Conservation (phyloP, 2,113 vertebrate species). For the Elephas maximus region DNA sequence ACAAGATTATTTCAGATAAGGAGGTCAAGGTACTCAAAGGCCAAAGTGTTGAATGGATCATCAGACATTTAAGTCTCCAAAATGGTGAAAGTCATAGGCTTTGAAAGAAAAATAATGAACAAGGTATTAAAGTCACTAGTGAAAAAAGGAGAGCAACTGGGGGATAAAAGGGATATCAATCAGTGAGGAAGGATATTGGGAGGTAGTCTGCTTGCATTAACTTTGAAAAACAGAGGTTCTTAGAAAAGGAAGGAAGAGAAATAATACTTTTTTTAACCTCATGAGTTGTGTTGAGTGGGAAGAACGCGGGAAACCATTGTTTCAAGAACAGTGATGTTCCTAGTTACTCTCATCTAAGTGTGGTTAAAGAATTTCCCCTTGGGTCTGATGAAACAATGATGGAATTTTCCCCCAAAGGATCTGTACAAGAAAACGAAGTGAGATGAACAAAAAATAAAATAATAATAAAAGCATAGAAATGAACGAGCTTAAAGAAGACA, state of each 20-base stretch:
- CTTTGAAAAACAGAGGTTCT: neutral
- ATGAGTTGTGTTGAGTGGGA: neutral
- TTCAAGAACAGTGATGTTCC: neutral
- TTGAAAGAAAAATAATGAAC: neutral
- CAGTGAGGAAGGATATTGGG: neutral
- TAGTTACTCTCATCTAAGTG: neutral
- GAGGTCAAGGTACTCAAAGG: neutral
- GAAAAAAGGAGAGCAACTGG: neutral
- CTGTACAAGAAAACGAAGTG: conserved; percentile 18
- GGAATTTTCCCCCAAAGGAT: neutral
- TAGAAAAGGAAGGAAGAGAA: neutral
- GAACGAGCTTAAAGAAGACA: conserved; percentile 3
- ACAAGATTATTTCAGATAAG: neutral
- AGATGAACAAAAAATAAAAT: conserved; percentile 10
- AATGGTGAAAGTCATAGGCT: neutral
- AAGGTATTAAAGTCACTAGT: neutral
- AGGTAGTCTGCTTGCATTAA: neutral
- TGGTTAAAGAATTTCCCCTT: neutral
- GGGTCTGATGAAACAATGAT: neutral
- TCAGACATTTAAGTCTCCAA: neutral
- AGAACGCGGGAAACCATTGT: neutral
- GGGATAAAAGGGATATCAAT: neutral
- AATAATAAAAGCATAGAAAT: neutral
- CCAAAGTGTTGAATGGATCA: neutral
- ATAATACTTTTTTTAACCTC: neutral